These are phyloP conservation scores for Oscheius sp. DNA, from an alignment of 2,888 invertebrate genomes.

Conservation along the genomic window DNA sequence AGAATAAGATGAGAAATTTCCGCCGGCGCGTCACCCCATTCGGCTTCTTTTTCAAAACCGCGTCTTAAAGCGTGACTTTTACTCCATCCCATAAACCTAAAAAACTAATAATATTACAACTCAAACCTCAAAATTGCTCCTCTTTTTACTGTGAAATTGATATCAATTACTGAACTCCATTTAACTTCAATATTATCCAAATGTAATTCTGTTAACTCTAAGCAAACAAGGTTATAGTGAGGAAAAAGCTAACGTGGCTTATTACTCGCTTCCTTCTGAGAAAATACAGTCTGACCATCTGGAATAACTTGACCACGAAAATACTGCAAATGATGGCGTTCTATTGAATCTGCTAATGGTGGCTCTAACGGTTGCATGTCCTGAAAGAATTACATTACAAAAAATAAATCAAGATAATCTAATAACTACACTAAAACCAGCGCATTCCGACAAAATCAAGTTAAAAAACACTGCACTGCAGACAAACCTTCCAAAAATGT, in stretches of 20 bases:
- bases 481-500: background rate
- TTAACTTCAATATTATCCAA: conserved; percentile 77
- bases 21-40: conserved; percentile 59
- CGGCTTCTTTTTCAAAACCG: conserved; percentile 55
- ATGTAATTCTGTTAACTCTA: conserved; percentile 77
- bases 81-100: conserved; percentile 43
- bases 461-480: background rate
- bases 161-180: conserved; percentile 74
- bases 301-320: conserved; percentile 73
- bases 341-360: conserved; percentile 76
- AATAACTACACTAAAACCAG: no score
- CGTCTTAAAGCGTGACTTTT: conserved; percentile 48
- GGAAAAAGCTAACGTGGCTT: no score
- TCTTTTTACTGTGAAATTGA: conserved; percentile 51
- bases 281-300: conserved; percentile 63
- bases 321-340: conserved; percentile 76
- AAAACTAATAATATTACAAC: background rate
- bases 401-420: no score
- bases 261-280: conserved; percentile 66
- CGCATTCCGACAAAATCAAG: no score
- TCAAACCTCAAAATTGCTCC: conserved; percentile 49
- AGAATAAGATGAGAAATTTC: conserved; percentile 80
- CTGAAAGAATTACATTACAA: conserved; percentile 4
- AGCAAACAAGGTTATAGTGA: no score
- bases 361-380: conserved; percentile 76